A percentile compares a stretch with the other conserved stretches of the same genome.
Conservation (phyloP, 2,113 vertebrate genomes). For the Synchiropus splendidus region DNA sequence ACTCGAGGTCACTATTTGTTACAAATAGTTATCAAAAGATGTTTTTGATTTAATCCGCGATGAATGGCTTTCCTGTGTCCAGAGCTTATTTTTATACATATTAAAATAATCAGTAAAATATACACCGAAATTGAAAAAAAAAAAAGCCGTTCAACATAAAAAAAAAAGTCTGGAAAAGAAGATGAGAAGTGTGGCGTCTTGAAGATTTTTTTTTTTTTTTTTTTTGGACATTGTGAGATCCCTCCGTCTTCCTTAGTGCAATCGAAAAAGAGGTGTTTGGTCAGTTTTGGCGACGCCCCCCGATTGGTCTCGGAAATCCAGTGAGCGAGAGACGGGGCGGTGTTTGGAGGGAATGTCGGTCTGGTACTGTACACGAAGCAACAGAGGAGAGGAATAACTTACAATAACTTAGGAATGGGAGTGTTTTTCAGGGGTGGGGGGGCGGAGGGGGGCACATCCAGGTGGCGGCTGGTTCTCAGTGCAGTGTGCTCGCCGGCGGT, state of each 20-base stretch:
- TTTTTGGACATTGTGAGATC: constrained; percentile 51
- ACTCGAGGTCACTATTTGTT: constrained; percentile 69
- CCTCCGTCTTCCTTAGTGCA: constrained; percentile 61
- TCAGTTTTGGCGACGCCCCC: constrained; percentile 26
- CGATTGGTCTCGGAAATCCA: constrained; percentile 46
- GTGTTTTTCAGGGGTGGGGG: constrained; percentile 50
- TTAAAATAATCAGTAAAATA: constrained; percentile 68
- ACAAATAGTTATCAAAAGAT: constrained; percentile 80
- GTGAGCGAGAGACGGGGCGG: constrained; percentile 24
- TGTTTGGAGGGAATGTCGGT: constrained; percentile 2
- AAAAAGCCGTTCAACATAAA: constrained; percentile 64
- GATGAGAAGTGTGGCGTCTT: constrained; percentile 53
- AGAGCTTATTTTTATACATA: constrained; percentile 85
- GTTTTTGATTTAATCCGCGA: constrained; percentile 70
- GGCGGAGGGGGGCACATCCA: constrained; percentile 30
- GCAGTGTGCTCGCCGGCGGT: constrained; percentile 48
- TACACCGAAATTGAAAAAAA: constrained; percentile 84
- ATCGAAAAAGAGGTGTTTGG: constrained; percentile 62
- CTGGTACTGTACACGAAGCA: constrained; percentile 50
- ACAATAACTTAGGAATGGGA: constrained; percentile 59
- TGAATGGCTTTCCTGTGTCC: constrained; percentile 71
- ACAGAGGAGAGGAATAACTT: constrained; percentile 63
- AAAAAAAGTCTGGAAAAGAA: constrained; percentile 67
- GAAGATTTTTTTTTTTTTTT: too few relatives aligned
- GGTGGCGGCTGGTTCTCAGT: constrained; percentile 58